These are phyloP conservation scores for Mayetiola destructor DNA, from an alignment of 2,888 invertebrate genomes.

Conservation along the genomic window DNA sequence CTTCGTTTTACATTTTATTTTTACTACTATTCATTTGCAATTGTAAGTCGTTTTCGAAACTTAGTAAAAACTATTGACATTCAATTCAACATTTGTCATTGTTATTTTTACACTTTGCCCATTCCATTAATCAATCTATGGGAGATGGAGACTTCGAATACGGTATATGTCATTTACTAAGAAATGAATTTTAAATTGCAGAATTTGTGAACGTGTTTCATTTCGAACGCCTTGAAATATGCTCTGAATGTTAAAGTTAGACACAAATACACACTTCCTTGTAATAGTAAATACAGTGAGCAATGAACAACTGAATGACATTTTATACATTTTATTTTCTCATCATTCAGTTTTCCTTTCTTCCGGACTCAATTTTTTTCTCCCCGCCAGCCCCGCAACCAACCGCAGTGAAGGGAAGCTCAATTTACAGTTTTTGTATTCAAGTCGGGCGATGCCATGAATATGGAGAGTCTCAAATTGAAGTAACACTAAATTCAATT, in stretches of 20 bases:
- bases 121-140: background rate
- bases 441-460: no score
- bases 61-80: constrained; percentile 8
- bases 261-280: background rate
- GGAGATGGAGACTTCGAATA: background rate
- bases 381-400: no score
- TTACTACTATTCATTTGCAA: background rate
- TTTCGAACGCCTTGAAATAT: constrained; percentile 2
- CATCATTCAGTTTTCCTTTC: background rate
- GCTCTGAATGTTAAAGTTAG: background rate
- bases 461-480: background rate
- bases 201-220: background rate
- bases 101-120: background rate
- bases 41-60: background rate
- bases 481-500: constrained; percentile 1
- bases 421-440: no score
- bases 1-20: no score
- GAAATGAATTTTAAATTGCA: no score
- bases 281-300: no score
- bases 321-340: background rate
- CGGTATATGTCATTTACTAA: no score
- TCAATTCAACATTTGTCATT: constrained; percentile 6
- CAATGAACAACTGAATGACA: no score
- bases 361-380: no score
- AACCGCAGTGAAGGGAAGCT: no score